Base-by-base conservation (phyloP, 2,113 vertebrate species). In the Myxocyprinus asiaticus region DNA sequence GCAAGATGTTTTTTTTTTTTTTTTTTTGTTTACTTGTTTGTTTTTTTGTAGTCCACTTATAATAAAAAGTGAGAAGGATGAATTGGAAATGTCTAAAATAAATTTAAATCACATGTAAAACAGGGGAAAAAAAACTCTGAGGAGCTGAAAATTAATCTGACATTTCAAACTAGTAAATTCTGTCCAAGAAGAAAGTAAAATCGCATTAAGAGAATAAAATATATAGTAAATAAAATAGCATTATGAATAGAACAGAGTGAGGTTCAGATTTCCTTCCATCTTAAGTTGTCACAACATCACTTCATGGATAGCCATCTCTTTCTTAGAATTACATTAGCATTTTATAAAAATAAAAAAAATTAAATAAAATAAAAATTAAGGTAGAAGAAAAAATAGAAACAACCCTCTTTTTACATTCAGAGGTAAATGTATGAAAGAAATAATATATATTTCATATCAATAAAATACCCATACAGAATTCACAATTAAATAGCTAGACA, bases 21-120 rank as follows among this genome's bases (percentile, higher is more conserved):
- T 43, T 71, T 58, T 14, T n/a, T 15, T 33, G 22, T 33, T 33
- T 1, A 33, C 22, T 33, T 33, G 22, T 33, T 33, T 33, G 22
- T 33, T 71, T 71, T 44, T 33, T 44, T 55, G 22, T 33, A 61
- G 77, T 76, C 73, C 78, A 77, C 51, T 62, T 75, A 50, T 81
- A 67, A 65, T 77, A 69, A 33, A 15, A 50, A 2, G 8, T 47
- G 50, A 68, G 51, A 64, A 59, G 10, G 53, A 59, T 59, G 64
- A 79, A 51, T 44, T n/a, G 17, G 50, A 14, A 42, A 63, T 62
- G 62, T 61, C 44, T n/a, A 67, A 14, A 42, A 33, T 33, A 33
- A 9, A 50, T 15, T 43, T 45, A 71, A 59, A 64, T 58, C 53
- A 42, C 22, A 43, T 53, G 44, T 11, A 50, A 33, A 33, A 33